Base-by-base conservation (phyloP, 2,888 invertebrate species). In the Smittia sp. region DNA sequence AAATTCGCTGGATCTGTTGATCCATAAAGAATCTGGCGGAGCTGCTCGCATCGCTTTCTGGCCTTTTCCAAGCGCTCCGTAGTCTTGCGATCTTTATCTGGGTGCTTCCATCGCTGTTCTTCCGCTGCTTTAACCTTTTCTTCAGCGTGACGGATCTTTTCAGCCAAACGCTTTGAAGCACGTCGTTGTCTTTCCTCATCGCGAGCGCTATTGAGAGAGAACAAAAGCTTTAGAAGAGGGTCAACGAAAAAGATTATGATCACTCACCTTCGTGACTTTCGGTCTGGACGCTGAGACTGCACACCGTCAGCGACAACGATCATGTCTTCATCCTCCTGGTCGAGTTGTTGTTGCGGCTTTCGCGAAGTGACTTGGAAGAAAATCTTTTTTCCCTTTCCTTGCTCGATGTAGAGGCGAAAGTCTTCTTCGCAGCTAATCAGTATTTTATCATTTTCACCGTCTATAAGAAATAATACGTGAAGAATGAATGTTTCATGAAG, bases 371-470 rank as follows among this genome's bases (percentile, higher is more conserved):
- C 24, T 24, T 24, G 18, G 65, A 73, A 73, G 38, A 20, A 65
- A 15, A 73, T 24, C 15, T 73, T 73, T 1, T 54, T 62, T 25
- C 65, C 65, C 18, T 73, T 27, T 13, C 73, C 73, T 20, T 73
- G 25, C 27, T 73, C 73, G 11, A 73, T 15, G 18, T 18, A 73
- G 0, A 73, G 7, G 11, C 27, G n/a, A 22, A 73, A 73, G n/a
- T 73, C 73, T 25, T 73, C 73, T 3, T 73, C 73, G 18, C 73
- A 73, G 9, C 54, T 15, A 1, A 82, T 79, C 22, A 79, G 79
- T 63, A 82, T 79, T 75, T 79, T 78, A 78, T 82, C 82, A n/a
- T 75, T 73, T 65, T 82, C 81, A 0, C 76, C 75, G 76, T 77
- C 77, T 77, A n/a, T n/a, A n/a, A n/a, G n/a, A n/a, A n/a, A n/a